A percentile compares a stretch with the other conserved stretches of the same genome.
Conservation (phyloP, 2,113 vertebrate genomes). For the Heloderma charlesbogerti region DNA sequence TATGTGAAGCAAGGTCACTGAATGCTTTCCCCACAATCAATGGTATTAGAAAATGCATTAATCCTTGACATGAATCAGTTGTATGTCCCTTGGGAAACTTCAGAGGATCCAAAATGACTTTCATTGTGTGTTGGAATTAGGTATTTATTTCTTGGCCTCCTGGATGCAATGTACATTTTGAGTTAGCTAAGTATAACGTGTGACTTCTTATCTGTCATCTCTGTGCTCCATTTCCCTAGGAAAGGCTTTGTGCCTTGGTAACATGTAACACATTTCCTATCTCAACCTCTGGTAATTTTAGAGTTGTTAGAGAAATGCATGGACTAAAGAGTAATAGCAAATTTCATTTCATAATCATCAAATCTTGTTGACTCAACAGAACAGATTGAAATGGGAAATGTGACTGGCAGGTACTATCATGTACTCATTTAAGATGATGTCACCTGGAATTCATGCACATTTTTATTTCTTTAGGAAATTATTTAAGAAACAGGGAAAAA, state of each 20-base stretch:
- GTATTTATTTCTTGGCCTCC: background rate
- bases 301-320: background rate
- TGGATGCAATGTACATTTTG: background rate
- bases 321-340: conserved; percentile 1
- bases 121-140: conserved; percentile 14
- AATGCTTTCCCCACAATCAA: conserved; percentile 31
- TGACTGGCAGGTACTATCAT: background rate
- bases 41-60: conserved; percentile 48
- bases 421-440: background rate
- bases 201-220: background rate
- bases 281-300: background rate
- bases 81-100: conserved; percentile 10
- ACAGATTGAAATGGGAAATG: background rate
- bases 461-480: background rate
- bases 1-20: conserved; percentile 41
- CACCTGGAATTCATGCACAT: background rate
- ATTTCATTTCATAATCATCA: background rate
- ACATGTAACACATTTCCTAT: background rate
- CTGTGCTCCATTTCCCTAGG: background rate
- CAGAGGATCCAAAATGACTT: conserved; percentile 23
- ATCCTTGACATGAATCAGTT: conserved; percentile 38
- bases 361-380: background rate
- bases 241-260: background rate
- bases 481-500: background rate
- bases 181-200: conserved; percentile 11